These are phyloP conservation scores for Suillia variegata DNA, from an alignment of 2,888 invertebrate genomes.

Conservation along the genomic window DNA sequence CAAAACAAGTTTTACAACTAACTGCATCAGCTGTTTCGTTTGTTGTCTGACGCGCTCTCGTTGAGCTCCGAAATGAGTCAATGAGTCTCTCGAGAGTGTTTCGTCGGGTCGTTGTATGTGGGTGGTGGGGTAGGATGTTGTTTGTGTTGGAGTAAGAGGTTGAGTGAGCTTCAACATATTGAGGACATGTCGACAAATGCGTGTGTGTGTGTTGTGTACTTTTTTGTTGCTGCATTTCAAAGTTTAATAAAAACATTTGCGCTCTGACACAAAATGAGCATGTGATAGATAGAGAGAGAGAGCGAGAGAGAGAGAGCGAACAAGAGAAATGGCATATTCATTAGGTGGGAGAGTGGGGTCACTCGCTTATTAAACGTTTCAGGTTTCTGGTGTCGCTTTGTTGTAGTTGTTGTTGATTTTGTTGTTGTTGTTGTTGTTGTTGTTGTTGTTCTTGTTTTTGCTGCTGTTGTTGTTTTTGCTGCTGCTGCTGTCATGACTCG, in stretches of 20 bases:
- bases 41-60: constrained; percentile 9
- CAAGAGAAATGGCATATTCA: background rate
- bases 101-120: too few relatives aligned
- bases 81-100: too few relatives aligned
- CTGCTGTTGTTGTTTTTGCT: constrained; percentile 19
- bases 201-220: background rate
- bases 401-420: too few relatives aligned
- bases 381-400: too few relatives aligned
- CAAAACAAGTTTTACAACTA: constrained; percentile 21
- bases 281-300: constrained; percentile 4
- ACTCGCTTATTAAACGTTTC: too few relatives aligned
- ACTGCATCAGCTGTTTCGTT: too few relatives aligned
- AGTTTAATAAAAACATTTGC: constrained; percentile 21
- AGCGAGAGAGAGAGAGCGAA: too few relatives aligned
- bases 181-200: constrained; percentile 5
- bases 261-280: constrained; percentile 1
- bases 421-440: too few relatives aligned
- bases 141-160: background rate
- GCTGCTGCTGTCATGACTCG: constrained; percentile 33
- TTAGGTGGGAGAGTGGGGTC: constrained; percentile 5
- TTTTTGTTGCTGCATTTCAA: too few relatives aligned
- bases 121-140: constrained; percentile 2
- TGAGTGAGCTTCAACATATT: constrained; percentile 9
- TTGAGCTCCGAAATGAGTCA: too few relatives aligned
- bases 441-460: constrained; percentile 23